Conservation (phyloP, 2,113 vertebrate genomes). For the Notothenia rossii region DNA sequence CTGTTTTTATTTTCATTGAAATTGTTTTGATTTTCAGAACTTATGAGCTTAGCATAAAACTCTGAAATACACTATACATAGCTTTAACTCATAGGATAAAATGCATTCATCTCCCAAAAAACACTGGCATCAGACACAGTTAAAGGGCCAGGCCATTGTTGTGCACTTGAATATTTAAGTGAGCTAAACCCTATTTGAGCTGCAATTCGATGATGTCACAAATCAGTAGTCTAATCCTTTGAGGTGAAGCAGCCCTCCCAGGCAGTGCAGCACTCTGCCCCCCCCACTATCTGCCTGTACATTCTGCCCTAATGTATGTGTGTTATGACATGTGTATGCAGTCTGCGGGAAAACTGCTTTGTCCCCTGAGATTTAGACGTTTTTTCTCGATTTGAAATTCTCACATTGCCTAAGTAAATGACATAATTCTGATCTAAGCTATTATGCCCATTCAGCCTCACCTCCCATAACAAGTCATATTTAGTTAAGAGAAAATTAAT, state of each 20-base stretch:
- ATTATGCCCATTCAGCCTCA: background rate
- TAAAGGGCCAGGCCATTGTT: background rate
- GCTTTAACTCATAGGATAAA: background rate
- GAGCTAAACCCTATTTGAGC: slow-evolving; percentile 34
- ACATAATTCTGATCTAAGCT: slow-evolving; percentile 3
- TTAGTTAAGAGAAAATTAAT: background rate
- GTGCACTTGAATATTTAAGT: slow-evolving; percentile 18
- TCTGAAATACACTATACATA: background rate
- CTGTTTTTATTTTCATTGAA: background rate
- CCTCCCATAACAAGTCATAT: background rate
- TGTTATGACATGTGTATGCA: background rate
- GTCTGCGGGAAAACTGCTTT: background rate
- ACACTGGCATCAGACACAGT: background rate
- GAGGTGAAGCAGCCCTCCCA: slow-evolving; percentile 7
- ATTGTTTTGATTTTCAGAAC: slow-evolving; percentile 9
- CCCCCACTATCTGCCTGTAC: slow-evolving; percentile 6
- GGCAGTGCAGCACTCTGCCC: background rate
- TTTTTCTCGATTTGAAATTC: slow-evolving; percentile 4
- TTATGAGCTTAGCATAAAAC: slow-evolving; percentile 13
- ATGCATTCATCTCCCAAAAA: slow-evolving; percentile 21
- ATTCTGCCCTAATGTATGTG: background rate
- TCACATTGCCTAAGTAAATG: background rate
- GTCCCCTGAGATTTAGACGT: background rate
- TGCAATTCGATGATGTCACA: slow-evolving; percentile 51
- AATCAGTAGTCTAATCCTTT: slow-evolving; percentile 43